phyloP scores from a whole-genome alignment of 2,797 vertebrate species.

The Semotilus atromaculatus region DNA sequence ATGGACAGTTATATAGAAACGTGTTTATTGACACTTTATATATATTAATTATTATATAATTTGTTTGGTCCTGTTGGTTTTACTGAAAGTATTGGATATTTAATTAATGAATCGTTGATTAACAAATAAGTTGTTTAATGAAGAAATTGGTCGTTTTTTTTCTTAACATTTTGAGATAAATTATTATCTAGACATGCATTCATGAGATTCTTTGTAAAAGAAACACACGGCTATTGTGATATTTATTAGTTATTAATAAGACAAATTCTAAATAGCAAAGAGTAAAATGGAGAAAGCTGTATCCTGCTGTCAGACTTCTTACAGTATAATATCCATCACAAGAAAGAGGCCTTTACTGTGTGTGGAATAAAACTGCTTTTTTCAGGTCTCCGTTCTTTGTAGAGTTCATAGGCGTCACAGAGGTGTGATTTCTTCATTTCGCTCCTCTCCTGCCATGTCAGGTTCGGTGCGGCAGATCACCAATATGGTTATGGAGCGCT shows the following conservation, averaged over 20 bases:
- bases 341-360: not conserved
- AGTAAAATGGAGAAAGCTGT: not conserved
- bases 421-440: constrained; percentile 34
- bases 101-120: not conserved
- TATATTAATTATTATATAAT: not conserved
- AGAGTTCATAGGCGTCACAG: not conserved
- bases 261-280: not conserved
- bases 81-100: not conserved
- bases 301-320: constrained; percentile 12
- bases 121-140: not conserved
- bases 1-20: not conserved
- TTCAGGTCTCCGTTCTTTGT: not conserved
- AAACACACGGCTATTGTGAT: not conserved
- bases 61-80: not conserved
- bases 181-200: not conserved
- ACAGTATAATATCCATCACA: not conserved
- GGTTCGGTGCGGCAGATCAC: constrained; percentile 20
- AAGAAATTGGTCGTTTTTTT: not conserved
- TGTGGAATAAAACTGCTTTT: constrained; percentile 2
- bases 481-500: constrained; percentile 8
- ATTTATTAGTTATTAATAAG: not conserved
- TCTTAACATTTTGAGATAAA: not conserved
- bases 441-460: constrained; percentile 18
- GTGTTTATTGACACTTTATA: not conserved
- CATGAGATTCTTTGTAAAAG: not conserved